Percentiles rank a stretch among this genome's conserved stretches.
These are phyloP conservation scores for Eremophila alpestris DNA, from an alignment of 2,797 vertebrate species.

Conservation along the genomic window DNA sequence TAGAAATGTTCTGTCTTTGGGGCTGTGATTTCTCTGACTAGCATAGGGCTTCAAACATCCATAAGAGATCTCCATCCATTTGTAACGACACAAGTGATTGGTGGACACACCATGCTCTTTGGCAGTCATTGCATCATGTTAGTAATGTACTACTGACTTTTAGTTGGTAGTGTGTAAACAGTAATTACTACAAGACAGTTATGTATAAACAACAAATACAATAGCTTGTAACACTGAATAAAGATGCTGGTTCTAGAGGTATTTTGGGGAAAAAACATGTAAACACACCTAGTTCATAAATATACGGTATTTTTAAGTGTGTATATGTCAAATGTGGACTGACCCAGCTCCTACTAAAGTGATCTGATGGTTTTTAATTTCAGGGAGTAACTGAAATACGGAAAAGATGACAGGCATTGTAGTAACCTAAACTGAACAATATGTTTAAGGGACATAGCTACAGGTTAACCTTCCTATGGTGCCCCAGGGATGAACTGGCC, in stretches of 20 bases:
- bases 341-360: background rate
- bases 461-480: background rate
- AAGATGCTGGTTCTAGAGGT: background rate
- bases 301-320: background rate
- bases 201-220: background rate
- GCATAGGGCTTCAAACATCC: background rate
- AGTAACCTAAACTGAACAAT: background rate
- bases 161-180: background rate
- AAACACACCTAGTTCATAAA: background rate
- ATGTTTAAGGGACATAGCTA: background rate
- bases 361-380: background rate
- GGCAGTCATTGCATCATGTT: background rate
- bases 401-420: background rate
- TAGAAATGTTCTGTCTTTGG: background rate
- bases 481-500: background rate
- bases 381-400: background rate
- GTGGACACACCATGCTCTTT: background rate
- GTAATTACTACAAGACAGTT: background rate
- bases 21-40: background rate
- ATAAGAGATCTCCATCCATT: background rate
- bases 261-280: background rate
- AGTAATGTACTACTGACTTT: background rate
- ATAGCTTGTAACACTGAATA: background rate
- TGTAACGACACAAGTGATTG: background rate
- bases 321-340: background rate